phyloP scores from a whole-genome alignment of 2,797 vertebrate species.

The Psittacula derbiana region DNA sequence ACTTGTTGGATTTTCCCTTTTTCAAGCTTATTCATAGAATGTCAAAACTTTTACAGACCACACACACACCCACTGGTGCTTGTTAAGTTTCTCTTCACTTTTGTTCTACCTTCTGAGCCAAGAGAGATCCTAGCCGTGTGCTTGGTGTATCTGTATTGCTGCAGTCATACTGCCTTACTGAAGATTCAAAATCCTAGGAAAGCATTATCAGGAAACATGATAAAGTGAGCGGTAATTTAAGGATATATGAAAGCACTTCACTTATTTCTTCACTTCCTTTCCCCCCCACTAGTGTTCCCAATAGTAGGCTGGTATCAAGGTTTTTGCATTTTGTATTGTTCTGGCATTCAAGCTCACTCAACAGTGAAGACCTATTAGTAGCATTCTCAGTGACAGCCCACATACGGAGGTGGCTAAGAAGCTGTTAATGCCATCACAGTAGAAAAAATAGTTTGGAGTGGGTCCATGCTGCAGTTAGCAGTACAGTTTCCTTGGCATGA shows the following conservation, averaged over 20 bases:
- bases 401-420: background rate
- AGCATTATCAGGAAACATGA: background rate
- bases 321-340: background rate
- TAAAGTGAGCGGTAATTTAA: background rate
- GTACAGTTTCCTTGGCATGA: background rate
- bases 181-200: background rate
- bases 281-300: background rate
- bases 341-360: background rate
- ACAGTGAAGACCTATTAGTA: background rate
- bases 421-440: background rate
- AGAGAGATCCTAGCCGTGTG: accelerated
- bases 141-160: background rate
- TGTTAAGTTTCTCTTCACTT: background rate
- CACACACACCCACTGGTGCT: accelerated
- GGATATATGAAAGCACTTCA: background rate
- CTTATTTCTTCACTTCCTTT: background rate
- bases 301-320: background rate
- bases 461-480: background rate
- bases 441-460: background rate
- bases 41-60: background rate
- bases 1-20: background rate
- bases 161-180: background rate
- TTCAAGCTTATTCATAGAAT: background rate
- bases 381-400: background rate
- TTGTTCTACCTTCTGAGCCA: background rate